Base-by-base conservation (phyloP, 1,140 invertebrate species). In the Scaptomyza pallida region DNA sequence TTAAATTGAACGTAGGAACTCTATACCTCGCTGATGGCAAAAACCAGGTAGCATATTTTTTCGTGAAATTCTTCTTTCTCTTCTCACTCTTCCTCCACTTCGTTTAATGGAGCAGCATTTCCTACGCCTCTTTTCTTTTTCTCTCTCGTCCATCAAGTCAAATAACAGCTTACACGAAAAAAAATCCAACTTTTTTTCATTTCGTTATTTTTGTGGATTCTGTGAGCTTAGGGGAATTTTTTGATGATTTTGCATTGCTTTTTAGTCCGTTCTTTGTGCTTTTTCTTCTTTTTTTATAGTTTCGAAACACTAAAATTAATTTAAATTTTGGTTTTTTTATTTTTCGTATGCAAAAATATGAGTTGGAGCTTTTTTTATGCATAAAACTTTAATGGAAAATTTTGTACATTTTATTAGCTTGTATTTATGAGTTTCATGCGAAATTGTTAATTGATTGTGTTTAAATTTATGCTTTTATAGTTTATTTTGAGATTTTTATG, bases 21-120 rank as follows among this genome's bases (percentile, higher is more conserved):
- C 90, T 91, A 91, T 91, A 91, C 90, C 90, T 91, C 90, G 90
- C 90, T 91, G 77, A 90, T 91, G 90, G 90, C 90, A 91, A 90
- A 82, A 90, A 91, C 89, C 90, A 90, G 89, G 79, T 86, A 86
- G 71, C 64, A 77, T 73, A 57, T 68, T 88, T 86, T 71, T n/a
- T n/a, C n/a, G n/a, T n/a, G 0, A 23, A 69, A 72, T 81, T 80
- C 57, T 51, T 62, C 15, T 43, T 50, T 67, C 56, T 21, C 4
- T 2, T 21, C 2, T 21, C 4, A 2, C 4, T 21, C 4, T 21
- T 62, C 54, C 33, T 35, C 23, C 47, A 13, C 55, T 15, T 44
- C n/a, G n/a, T n/a, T n/a, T n/a, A n/a, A n/a, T n/a, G n/a, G 33
- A 41, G 52, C 59, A 67, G 30, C 69, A 75, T 81, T 78, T 86